A percentile compares a stretch with the other conserved stretches of the same genome.
Evolutionary conservation across 2,797 vertebrate genomes (phyloP).

Genomic region (Psittacula derbiana): DNA sequence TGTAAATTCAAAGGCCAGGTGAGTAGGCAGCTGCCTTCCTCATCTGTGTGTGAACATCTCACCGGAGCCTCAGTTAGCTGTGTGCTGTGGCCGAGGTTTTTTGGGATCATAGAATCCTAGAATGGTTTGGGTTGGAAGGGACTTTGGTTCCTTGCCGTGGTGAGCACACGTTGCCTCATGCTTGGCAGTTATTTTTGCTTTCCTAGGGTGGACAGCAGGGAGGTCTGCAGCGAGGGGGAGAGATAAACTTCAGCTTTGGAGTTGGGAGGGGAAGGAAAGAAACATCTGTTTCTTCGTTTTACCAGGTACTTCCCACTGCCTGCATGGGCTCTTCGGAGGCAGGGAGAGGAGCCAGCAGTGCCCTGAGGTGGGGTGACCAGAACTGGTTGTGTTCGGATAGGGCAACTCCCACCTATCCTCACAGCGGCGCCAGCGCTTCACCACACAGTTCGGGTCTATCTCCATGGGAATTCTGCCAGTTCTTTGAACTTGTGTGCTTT

Average conservation of each 20-base stretch:
- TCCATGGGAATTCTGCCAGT: background rate
- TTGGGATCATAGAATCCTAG: background rate
- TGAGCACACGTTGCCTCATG: background rate
- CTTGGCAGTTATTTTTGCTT: background rate
- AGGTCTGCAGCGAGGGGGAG: background rate
- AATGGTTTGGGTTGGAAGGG: background rate
- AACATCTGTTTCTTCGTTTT: rapidly evolving
- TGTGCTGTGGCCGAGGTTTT: background rate
- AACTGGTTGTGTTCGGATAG: background rate
- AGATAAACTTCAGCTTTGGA: background rate
- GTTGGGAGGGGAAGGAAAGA: background rate
- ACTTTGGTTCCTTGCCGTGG: background rate
- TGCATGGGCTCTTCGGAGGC: background rate
- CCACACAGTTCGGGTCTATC: rapidly evolving
- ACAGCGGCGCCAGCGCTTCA: rapidly evolving
- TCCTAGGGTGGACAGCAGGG: background rate
- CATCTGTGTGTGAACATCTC: background rate
- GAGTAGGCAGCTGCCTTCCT: background rate
- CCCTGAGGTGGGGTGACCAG: background rate
- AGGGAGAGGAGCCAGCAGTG: background rate
- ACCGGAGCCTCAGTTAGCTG: background rate
- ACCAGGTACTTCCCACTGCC: rapidly evolving
- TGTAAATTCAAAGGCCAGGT: background rate
- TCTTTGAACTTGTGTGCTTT: background rate
- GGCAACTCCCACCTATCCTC: background rate